These are phyloP conservation scores for Tautogolabrus adspersus DNA, from an alignment of 2,113 vertebrate genomes.

Conservation along the genomic window DNA sequence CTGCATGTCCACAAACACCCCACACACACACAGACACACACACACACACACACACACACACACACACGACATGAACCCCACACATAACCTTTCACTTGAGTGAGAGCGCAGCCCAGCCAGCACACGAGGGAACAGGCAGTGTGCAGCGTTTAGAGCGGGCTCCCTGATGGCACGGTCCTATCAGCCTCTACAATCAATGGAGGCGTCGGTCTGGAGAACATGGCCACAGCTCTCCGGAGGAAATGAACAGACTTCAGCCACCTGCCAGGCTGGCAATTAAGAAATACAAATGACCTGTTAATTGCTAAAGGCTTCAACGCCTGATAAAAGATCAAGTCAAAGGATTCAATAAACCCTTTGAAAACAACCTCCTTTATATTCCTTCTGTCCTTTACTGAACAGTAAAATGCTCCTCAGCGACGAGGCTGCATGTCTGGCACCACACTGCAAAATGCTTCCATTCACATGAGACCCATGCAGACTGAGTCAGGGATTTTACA, in stretches of 20 bases:
- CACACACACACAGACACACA: not conserved
- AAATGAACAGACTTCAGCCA: conserved; percentile 58
- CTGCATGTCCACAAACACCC: not conserved
- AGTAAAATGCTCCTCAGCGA: not conserved
- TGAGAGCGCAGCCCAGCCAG: conserved; percentile 14
- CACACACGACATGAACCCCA: not conserved
- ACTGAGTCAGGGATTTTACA: conserved; percentile 61
- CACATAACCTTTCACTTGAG: conserved; percentile 35
- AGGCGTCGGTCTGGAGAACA: conserved; percentile 30
- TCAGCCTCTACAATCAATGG: conserved; percentile 64
- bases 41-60: not conserved
- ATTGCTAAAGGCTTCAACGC: conserved; percentile 38
- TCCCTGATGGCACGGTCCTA: conserved; percentile 53
- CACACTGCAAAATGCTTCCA: not conserved
- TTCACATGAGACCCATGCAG: conserved; percentile 15
- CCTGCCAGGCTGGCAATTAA: conserved; percentile 54
- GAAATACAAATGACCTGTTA: conserved; percentile 61
- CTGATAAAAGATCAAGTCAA: conserved; percentile 37
- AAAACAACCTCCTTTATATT: not conserved
- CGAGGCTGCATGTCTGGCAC: conserved; percentile 8
- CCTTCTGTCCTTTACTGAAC: not conserved
- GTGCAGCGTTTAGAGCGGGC: conserved; percentile 26
- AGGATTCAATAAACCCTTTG: conserved; percentile 31
- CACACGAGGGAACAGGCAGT: conserved; percentile 38
- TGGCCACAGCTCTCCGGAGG: conserved; percentile 53